Evolutionary conservation across 2,888 invertebrate genomes (phyloP).

Genomic region (Pyralis farinalis): DNA sequence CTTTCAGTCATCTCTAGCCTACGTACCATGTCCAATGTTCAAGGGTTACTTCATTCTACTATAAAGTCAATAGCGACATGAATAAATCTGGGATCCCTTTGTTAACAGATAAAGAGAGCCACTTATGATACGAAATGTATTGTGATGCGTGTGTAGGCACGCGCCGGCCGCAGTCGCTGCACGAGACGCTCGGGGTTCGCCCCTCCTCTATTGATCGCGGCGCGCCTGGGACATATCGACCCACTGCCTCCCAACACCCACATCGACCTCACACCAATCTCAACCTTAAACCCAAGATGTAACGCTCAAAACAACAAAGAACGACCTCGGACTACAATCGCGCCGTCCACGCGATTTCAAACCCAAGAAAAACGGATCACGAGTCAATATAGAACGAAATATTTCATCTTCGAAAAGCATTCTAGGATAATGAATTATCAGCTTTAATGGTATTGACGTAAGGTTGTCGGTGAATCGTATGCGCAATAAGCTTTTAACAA

Average conservation of each 20-base stretch:
- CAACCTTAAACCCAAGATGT: constrained; percentile 51
- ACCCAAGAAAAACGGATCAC: constrained; percentile 57
- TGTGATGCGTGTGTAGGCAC: constrained; percentile 46
- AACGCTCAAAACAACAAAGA: constrained; percentile 34
- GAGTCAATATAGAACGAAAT: constrained; percentile 51
- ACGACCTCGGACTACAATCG: constrained; percentile 16
- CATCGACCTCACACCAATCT: constrained; percentile 40
- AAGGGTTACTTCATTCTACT: not conserved
- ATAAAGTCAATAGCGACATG: constrained; percentile 7
- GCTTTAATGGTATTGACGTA: constrained; percentile 58
- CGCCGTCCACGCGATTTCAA: constrained; percentile 47
- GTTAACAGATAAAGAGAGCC: constrained; percentile 32
- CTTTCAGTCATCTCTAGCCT: no score
- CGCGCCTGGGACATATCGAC: constrained; percentile 65
- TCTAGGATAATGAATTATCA: constrained; percentile 58
- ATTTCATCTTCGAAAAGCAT: constrained; percentile 32
- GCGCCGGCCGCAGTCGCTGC: constrained; percentile 39
- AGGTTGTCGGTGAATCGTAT: constrained; percentile 42
- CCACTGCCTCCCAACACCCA: constrained; percentile 54
- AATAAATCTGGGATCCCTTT: constrained; percentile 13
- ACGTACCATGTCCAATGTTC: no score
- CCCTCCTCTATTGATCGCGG: constrained; percentile 68
- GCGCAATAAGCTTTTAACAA: constrained; percentile 46
- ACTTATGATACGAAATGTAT: constrained; percentile 38
- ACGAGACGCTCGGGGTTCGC: constrained; percentile 28